Evolutionary conservation across 2,888 invertebrate species (phyloP).

Genomic region (Acrobasis suavella): DNA sequence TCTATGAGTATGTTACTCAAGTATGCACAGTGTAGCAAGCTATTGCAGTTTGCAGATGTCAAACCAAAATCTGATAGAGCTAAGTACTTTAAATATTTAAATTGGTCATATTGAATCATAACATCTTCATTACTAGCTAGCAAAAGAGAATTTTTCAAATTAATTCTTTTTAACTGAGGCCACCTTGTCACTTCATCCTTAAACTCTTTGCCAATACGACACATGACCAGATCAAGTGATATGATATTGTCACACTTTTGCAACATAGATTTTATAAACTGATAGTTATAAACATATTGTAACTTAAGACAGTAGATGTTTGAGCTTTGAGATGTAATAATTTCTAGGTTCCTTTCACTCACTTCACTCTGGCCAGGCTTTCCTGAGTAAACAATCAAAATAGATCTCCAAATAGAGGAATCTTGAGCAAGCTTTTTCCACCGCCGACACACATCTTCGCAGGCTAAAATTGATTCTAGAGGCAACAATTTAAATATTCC

Average conservation of each 20-base stretch:
- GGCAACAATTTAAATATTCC: slow-evolving; percentile 64
- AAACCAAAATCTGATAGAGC: slow-evolving; percentile 72
- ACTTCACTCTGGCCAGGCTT: slow-evolving; percentile 62
- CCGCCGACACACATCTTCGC: slow-evolving; percentile 61
- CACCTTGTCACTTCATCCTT: slow-evolving; percentile 57
- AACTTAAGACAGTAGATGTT: slow-evolving; percentile 60
- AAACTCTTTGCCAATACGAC: slow-evolving; percentile 61
- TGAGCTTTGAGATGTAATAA: slow-evolving; percentile 58
- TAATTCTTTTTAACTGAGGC: slow-evolving; percentile 62
- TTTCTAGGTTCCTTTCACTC: slow-evolving; percentile 53
- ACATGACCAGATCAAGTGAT: slow-evolving; percentile 71
- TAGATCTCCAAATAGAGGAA: slow-evolving; percentile 57
- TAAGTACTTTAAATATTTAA: slow-evolving; percentile 57
- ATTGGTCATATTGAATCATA: slow-evolving; percentile 57
- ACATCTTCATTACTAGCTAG: slow-evolving; percentile 49
- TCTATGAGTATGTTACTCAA: slow-evolving; percentile 68
- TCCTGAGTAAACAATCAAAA: slow-evolving; percentile 62
- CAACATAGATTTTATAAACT: slow-evolving; percentile 55
- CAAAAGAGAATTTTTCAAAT: slow-evolving; percentile 66
- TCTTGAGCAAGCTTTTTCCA: slow-evolving; percentile 66
- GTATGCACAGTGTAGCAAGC: slow-evolving; percentile 57
- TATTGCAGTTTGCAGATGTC: slow-evolving; percentile 55
- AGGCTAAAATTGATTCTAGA: slow-evolving; percentile 56
- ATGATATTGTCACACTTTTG: slow-evolving; percentile 59
- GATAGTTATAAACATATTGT: slow-evolving; percentile 66